Evolutionary conservation across 2,888 invertebrate species (phyloP).

Genomic region (Ophraella communa): DNA sequence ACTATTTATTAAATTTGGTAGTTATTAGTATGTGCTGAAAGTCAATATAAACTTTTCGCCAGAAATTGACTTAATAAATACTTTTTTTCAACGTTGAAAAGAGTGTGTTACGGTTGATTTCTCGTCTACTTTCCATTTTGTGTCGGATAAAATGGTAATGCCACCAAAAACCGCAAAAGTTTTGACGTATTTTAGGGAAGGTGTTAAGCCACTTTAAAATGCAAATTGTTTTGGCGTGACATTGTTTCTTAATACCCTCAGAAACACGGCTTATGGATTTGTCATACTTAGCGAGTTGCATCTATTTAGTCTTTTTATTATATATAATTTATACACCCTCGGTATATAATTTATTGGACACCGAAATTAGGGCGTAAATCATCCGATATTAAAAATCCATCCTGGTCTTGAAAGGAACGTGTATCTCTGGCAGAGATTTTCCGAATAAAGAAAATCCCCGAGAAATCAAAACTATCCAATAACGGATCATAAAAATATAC

Average conservation of each 20-base stretch:
- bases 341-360: neutral
- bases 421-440: neutral
- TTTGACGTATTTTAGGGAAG: neutral
- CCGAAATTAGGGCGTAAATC: neutral
- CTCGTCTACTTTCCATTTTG: too few species aligned
- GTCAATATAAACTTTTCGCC: too few species aligned
- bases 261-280: too few species aligned
- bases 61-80: too few species aligned
- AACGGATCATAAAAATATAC: neutral
- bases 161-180: neutral
- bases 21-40: too few species aligned
- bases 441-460: neutral
- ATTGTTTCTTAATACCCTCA: neutral
- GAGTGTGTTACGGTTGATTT: too few species aligned
- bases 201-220: neutral
- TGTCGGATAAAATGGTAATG: neutral
- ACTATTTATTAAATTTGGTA: too few species aligned
- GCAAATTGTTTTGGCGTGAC: neutral
- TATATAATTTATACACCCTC: too few species aligned
- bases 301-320: too few species aligned
- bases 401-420: neutral
- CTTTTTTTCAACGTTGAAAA: too few species aligned
- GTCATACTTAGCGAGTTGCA: too few species aligned
- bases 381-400: neutral
- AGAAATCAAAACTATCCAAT: slow-evolving; percentile 3